A percentile compares a stretch with the other conserved stretches of the same genome.
Evolutionary conservation across 2,888 invertebrate species (phyloP).

Genomic region (Pammene fasciana): DNA sequence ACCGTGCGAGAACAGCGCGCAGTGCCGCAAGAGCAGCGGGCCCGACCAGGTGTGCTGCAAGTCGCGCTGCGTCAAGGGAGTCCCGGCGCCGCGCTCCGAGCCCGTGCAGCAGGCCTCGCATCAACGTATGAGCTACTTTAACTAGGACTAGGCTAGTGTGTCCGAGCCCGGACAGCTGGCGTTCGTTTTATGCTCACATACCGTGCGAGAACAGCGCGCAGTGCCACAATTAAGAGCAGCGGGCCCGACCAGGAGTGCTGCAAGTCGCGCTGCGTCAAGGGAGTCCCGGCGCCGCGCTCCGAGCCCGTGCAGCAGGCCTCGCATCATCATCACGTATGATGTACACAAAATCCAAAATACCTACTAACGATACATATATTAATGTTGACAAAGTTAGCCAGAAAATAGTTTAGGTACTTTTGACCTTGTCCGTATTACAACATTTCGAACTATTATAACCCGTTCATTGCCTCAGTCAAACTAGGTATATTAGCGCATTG

Average conservation of each 20-base stretch:
- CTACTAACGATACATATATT: no score
- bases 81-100: conserved; percentile 83
- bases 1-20: conserved; percentile 75
- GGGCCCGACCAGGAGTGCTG: conserved; percentile 67
- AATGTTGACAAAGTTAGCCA: no score
- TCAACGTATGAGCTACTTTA: conserved; percentile 65
- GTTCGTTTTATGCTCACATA: conserved; percentile 71
- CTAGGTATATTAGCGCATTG: no score
- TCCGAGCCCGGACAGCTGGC: conserved; percentile 67
- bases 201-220: conserved; percentile 76
- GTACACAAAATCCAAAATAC: no score
- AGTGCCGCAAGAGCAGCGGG: conserved; percentile 73
- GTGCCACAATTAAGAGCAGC: conserved; percentile 69
- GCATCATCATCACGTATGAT: conserved; percentile 79
- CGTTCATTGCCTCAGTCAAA: no score
- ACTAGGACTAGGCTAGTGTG: conserved; percentile 58
- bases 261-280: conserved; percentile 83
- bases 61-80: conserved; percentile 84
- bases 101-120: conserved; percentile 63
- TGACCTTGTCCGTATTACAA: no score
- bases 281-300: conserved; percentile 83
- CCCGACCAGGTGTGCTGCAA: conserved; percentile 78
- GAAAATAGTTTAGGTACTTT: no score
- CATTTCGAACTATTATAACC: no score
- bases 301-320: conserved; percentile 60